Evolutionary conservation across 1,140 invertebrate genomes (phyloP), one percentile per base, ranked within the genome.

Genomic region (Acromyrmex heyeri): DNA sequence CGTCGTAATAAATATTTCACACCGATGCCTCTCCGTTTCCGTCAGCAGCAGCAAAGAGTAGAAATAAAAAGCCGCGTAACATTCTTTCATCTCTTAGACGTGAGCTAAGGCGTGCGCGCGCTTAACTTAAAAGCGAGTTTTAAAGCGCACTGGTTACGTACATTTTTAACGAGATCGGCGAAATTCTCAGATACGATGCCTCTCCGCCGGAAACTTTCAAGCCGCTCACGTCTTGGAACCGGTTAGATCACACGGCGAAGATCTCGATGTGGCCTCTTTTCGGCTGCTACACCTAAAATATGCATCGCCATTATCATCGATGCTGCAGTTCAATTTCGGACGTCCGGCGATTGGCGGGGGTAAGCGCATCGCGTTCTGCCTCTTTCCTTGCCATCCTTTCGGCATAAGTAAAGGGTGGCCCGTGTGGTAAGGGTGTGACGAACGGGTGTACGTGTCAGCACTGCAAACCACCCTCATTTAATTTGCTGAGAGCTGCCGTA

Each of bases 371-470:
- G 7, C 30, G 62, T 64, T 86, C 70, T 76, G 62, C 44, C 34
- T 48, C 61, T 18, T 34, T 16, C 44, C 48, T 3, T 57, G 12
- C 55, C 57, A 1, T 16, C 14, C 55, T 30, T 7, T 44, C 44
- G 27, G 27, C 18, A 70, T 48, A 82, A 90, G 76, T 53, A 86
- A 86, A 65, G 76, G 81, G 70, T 77, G 77, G 69, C 67, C 59
- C 88, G 7, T 50, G 82, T 73, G 89, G 88, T 90, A 90, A 91
- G 86, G 75, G 85, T 91, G 90, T 91, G 91, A 92, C 90, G 90
- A 87, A 92, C 91, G 91, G 79, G 88, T 90, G 85, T 92, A 92
- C 92, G 92, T 92, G 92, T 91, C 89, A 88, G 91, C 90, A 91
- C 90, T 92, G 87, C 90, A 92, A 92, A 92, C 89, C 89, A 88